Percentiles rank a stretch among this genome's conserved stretches.
Evolutionary conservation across 1,140 invertebrate genomes (phyloP).

Genomic region (Brachystomella parvula): DNA sequence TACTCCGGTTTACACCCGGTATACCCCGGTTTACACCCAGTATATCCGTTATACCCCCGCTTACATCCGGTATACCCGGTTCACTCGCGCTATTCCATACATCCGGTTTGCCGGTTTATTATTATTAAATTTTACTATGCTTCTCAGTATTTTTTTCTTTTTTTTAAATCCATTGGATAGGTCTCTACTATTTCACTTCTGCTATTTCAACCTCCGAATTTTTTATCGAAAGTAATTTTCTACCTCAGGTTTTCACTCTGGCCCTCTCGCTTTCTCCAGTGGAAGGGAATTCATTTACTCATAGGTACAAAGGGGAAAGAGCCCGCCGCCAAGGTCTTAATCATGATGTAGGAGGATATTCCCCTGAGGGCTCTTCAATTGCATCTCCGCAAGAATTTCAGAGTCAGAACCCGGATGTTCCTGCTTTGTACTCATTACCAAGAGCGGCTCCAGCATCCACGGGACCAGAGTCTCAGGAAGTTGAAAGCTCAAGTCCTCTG

Average conservation of each 20-base stretch:
- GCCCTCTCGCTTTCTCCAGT: background rate
- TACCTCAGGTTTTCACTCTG: background rate
- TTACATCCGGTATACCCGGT: no score
- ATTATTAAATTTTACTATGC: no score
- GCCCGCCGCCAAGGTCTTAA: background rate
- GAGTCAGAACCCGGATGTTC: conserved; percentile 7
- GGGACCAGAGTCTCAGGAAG: background rate
- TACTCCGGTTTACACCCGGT: no score
- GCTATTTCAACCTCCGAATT: no score
- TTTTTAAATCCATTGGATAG: no score
- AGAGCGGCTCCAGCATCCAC: background rate
- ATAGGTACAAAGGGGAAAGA: background rate
- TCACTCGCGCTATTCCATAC: no score
- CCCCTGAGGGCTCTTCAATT: background rate
- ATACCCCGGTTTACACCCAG: no score
- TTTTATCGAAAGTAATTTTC: background rate
- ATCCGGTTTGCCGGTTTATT: no score
- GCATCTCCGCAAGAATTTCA: background rate
- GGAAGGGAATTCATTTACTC: background rate
- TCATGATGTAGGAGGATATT: background rate
- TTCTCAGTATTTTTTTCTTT: no score
- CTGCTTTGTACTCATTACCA: conserved; percentile 22
- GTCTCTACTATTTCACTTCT: no score
- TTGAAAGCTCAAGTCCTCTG: background rate
- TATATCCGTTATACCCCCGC: no score